A percentile compares a stretch with the other conserved stretches of the same genome.
phyloP scores from a whole-genome alignment of 2,888 invertebrate genomes.

The Calliphora vomitoria region DNA sequence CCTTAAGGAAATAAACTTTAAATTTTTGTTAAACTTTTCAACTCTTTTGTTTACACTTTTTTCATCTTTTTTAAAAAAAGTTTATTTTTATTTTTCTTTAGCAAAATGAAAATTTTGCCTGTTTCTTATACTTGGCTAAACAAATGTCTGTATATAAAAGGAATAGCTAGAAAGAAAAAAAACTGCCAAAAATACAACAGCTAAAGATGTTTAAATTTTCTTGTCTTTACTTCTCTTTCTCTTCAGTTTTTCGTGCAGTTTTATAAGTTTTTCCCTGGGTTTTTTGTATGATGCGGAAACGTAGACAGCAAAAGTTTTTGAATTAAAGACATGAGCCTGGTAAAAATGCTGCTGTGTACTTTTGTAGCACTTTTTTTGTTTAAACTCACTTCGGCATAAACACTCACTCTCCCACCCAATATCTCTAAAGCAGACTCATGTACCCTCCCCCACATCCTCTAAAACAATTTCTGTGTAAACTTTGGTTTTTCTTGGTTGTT shows the following conservation, averaged over 20 bases:
- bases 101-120: neutral
- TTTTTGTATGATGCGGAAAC: constrained; percentile 57
- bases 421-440: neutral
- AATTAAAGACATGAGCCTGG: constrained; percentile 54
- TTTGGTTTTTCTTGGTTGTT: neutral
- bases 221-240: neutral
- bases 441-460: neutral
- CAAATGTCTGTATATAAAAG: constrained; percentile 9
- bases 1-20: constrained; percentile 41
- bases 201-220: constrained; percentile 54
- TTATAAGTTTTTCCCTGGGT: constrained; percentile 42
- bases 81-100: neutral
- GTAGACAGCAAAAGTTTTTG: constrained; percentile 62
- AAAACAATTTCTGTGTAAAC: constrained; percentile 2
- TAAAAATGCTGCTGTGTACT: constrained; percentile 1
- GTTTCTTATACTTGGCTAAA: constrained; percentile 6
- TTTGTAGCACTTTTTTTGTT: neutral
- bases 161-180: neutral
- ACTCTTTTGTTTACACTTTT: neutral
- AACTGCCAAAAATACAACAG: neutral
- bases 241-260: neutral
- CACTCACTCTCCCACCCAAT: neutral
- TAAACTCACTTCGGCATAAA: constrained; percentile 2
- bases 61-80: neutral
- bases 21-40: constrained; percentile 26